A percentile compares a stretch with the other conserved stretches of the same genome.
phyloP scores from a whole-genome alignment of 2,888 invertebrate genomes.

The Plagodis dolabraria region DNA sequence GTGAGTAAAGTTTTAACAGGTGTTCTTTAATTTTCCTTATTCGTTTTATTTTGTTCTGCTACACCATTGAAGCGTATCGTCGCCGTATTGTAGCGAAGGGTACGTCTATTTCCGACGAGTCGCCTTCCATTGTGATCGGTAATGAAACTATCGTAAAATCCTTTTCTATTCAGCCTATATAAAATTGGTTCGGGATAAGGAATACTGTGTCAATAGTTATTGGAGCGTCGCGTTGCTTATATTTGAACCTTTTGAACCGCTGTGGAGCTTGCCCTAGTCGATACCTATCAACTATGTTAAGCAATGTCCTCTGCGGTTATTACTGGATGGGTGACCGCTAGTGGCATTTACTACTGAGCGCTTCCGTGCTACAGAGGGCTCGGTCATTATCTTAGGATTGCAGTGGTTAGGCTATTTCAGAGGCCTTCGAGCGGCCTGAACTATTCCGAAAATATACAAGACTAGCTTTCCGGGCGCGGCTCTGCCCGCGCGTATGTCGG shows the following conservation, averaged over 20 bases:
- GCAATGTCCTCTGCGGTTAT: too few species aligned
- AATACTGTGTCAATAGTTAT: constrained; percentile 15
- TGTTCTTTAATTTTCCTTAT: constrained; percentile 49
- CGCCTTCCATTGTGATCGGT: constrained; percentile 35
- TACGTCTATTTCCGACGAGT: constrained; percentile 31
- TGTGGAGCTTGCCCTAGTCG: too few species aligned
- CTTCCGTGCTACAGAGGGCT: too few species aligned
- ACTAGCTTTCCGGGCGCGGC: too few species aligned
- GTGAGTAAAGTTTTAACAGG: constrained; percentile 43
- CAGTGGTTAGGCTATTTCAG: too few species aligned
- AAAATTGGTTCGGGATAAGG: constrained; percentile 23
- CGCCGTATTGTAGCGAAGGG: constrained; percentile 34
- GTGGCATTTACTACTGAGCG: too few species aligned
- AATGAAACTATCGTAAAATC: constrained; percentile 38
- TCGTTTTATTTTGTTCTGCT: constrained; percentile 47
- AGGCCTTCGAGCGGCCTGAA: too few species aligned
- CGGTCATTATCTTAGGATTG: too few species aligned
- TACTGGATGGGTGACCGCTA: too few species aligned
- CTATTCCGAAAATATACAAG: too few species aligned
- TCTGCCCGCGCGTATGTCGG: too few species aligned
- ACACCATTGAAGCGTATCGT: constrained; percentile 58
- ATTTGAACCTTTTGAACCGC: background rate
- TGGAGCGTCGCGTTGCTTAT: constrained; percentile 7
- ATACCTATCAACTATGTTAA: too few species aligned
- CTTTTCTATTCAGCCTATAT: constrained; percentile 28